phyloP scores from a whole-genome alignment of 2,113 vertebrate species.

The Sorex fumeus region DNA sequence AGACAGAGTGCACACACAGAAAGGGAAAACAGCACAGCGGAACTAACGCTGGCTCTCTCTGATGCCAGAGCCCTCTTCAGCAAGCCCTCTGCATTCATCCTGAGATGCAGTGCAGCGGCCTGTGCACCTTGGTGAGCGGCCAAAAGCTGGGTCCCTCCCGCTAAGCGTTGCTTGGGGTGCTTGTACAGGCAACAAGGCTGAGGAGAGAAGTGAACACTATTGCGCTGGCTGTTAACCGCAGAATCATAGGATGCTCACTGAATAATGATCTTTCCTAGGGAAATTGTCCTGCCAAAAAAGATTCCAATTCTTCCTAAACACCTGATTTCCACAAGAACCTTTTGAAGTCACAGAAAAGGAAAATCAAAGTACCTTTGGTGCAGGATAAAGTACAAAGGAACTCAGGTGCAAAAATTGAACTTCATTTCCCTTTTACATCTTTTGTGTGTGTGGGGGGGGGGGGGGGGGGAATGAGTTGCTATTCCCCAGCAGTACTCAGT shows the following conservation, averaged over 20 bases:
- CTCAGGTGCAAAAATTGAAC: neutral
- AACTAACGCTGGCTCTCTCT: neutral
- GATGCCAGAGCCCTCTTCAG: no score
- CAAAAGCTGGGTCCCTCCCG: neutral
- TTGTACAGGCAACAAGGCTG: neutral
- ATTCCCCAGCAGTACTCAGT: no score
- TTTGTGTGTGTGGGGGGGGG: neutral
- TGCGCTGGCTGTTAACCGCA: neutral
- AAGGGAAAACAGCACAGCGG: neutral
- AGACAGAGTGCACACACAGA: no score
- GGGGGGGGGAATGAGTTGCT: no score
- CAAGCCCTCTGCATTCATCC: no score
- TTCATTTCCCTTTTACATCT: neutral
- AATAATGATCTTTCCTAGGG: neutral
- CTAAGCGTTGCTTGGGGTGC: neutral
- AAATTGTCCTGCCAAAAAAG: neutral
- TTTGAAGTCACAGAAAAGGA: neutral
- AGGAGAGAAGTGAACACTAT: neutral
- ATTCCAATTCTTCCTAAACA: neutral
- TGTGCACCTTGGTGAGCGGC: neutral
- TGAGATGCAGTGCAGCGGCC: neutral
- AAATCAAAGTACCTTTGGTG: neutral
- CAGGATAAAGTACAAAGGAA: neutral
- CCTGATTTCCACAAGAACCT: neutral
- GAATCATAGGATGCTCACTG: neutral